These are phyloP conservation scores for Hybognathus amarus DNA, from an alignment of 2,797 vertebrate species.

Conservation along the genomic window DNA sequence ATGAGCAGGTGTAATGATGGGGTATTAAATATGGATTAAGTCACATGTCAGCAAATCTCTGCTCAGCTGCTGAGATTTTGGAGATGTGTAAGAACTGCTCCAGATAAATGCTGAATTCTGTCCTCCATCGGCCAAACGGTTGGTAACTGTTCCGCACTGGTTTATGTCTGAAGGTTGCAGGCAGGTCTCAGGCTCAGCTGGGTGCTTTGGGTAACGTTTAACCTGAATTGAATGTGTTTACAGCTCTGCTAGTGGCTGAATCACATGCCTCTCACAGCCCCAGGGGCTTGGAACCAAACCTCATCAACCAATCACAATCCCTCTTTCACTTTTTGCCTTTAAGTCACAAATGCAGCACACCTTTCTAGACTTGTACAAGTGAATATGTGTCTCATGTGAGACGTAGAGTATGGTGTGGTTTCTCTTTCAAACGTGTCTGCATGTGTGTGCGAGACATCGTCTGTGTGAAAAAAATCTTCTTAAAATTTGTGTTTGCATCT, in stretches of 20 bases:
- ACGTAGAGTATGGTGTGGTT: slow-evolving; percentile 1
- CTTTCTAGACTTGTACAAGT: slow-evolving; percentile 46
- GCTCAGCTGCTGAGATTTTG: slow-evolving; percentile 16
- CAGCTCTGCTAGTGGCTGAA: slow-evolving; percentile 86
- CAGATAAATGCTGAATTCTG: slow-evolving; percentile 31
- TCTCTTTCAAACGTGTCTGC: slow-evolving; percentile 9
- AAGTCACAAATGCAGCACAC: slow-evolving; percentile 66
- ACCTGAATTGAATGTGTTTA: slow-evolving; percentile 81
- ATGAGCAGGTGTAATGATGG: background rate
- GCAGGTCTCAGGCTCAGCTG: slow-evolving; percentile 93
- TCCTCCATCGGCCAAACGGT: slow-evolving; percentile 13
- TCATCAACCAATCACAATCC: slow-evolving; percentile 69
- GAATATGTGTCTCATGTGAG: slow-evolving; percentile 15
- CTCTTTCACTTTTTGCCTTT: slow-evolving; percentile 62
- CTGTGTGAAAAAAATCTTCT: background rate
- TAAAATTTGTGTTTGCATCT: background rate
- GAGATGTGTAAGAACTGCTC: slow-evolving; percentile 5
- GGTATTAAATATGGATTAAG: background rate
- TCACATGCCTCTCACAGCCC: slow-evolving; percentile 64
- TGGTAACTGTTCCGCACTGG: slow-evolving; percentile 72
- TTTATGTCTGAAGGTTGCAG: slow-evolving; percentile 99
- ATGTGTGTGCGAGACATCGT: slow-evolving; percentile 9
- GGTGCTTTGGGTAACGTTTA: slow-evolving; percentile 88
- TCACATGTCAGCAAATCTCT: background rate
- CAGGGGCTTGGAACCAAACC: slow-evolving; percentile 55